Conservation (phyloP, 2,113 vertebrate genomes). For the Pedionomus torquatus region DNA sequence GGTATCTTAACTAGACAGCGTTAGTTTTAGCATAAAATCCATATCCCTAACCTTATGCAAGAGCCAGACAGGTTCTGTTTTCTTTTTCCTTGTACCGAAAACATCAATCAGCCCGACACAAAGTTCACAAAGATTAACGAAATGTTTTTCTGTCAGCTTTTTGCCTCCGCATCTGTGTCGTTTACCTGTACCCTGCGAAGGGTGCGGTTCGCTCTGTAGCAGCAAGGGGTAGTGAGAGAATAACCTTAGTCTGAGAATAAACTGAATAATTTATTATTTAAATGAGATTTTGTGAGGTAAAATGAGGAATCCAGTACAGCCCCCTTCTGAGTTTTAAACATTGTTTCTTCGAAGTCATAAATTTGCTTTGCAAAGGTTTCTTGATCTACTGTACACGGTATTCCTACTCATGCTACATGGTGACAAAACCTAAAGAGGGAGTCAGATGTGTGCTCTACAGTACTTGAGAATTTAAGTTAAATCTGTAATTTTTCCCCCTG, state of each 20-base stretch:
- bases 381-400: not conserved
- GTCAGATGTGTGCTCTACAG: slow-evolving; percentile 78
- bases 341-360: slow-evolving; percentile 54
- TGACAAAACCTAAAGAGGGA: slow-evolving; percentile 74
- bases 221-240: not conserved
- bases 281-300: slow-evolving; percentile 28
- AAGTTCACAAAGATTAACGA: slow-evolving; percentile 51
- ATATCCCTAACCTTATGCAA: slow-evolving; percentile 47
- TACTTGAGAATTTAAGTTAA: slow-evolving; percentile 88
- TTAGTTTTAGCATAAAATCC: slow-evolving; percentile 70
- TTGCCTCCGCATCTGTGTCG: fast-evolving
- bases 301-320: not conserved
- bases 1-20: slow-evolving; percentile 62
- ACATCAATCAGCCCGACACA: not conserved
- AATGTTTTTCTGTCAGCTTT: not conserved
- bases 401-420: slow-evolving; percentile 45
- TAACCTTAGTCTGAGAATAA: not conserved
- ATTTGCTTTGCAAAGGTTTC: slow-evolving; percentile 27
- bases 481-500: slow-evolving; percentile 86
- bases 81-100: not conserved
- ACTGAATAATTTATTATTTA: slow-evolving; percentile 31
- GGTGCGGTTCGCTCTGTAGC: not conserved
- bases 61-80: not conserved
- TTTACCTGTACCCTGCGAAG: not conserved
- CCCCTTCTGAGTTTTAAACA: slow-evolving; percentile 6